Conservation (phyloP, 2,797 vertebrate genomes). For the Ctenosaura bakeri region DNA sequence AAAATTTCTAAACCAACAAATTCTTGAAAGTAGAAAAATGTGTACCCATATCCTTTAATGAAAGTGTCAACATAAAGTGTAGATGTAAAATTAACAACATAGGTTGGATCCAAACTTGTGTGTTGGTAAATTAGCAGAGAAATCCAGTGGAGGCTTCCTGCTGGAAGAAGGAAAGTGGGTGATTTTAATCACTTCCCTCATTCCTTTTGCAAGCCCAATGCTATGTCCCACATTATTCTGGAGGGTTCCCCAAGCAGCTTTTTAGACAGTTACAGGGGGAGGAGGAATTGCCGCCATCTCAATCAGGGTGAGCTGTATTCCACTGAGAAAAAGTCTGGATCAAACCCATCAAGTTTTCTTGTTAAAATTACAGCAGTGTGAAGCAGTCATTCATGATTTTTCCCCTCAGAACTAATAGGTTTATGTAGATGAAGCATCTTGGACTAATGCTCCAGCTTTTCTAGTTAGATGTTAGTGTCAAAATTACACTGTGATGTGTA, state of each 20-base stretch:
- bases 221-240: neutral
- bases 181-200: neutral
- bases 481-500: neutral
- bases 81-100: conserved; percentile 51
- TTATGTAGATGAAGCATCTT: conserved; percentile 25
- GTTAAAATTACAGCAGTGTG: conserved; percentile 65
- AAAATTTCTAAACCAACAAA: conserved; percentile 11
- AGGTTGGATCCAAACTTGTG: neutral
- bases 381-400: conserved; percentile 45
- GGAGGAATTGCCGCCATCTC: neutral
- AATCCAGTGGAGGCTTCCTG: neutral
- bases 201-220: neutral
- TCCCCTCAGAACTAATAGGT: conserved; percentile 40
- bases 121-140: neutral
- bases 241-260: neutral
- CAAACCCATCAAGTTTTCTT: conserved; percentile 52
- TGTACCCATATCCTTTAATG: conserved; percentile 53
- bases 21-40: conserved; percentile 48
- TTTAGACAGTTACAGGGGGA: neutral
- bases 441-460: neutral
- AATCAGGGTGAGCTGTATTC: neutral
- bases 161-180: neutral
- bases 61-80: conserved; percentile 6
- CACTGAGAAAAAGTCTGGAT: neutral
- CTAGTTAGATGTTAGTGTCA: conserved; percentile 13